phyloP scores from a whole-genome alignment of 2,113 vertebrate species.

The Narcine bancroftii region DNA sequence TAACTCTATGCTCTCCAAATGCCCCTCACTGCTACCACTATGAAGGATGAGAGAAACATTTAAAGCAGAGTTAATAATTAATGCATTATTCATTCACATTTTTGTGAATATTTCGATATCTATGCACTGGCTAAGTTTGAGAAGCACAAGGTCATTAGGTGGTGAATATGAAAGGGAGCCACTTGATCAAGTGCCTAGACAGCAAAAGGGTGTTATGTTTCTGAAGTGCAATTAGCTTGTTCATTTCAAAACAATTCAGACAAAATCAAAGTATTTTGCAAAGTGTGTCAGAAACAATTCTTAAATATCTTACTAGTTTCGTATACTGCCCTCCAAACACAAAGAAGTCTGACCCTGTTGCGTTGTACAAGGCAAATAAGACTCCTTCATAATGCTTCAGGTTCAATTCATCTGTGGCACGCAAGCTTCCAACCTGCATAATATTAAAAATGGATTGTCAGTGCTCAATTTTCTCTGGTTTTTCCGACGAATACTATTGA shows the following conservation, averaged over 20 bases:
- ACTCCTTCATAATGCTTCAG: conserved; percentile 2
- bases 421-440: not conserved
- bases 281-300: not conserved
- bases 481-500: not conserved
- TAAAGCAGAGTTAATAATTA: not conserved
- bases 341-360: not conserved
- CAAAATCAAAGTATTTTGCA: not conserved
- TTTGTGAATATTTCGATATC: not conserved
- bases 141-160: not conserved
- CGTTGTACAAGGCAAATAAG: not conserved
- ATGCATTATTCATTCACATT: not conserved
- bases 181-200: not conserved
- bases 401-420: not conserved
- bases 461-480: not conserved
- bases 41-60: not conserved
- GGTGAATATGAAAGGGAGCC: not conserved
- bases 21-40: no score
- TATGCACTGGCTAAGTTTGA: not conserved
- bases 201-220: not conserved
- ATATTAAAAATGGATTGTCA: not conserved
- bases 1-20: not conserved
- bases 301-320: conserved; percentile 18
- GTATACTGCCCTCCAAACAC: not conserved
- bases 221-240: not conserved
- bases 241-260: not conserved